Evolutionary conservation across 2,888 invertebrate genomes (phyloP).

Genomic region (Sminthurides aquaticus): DNA sequence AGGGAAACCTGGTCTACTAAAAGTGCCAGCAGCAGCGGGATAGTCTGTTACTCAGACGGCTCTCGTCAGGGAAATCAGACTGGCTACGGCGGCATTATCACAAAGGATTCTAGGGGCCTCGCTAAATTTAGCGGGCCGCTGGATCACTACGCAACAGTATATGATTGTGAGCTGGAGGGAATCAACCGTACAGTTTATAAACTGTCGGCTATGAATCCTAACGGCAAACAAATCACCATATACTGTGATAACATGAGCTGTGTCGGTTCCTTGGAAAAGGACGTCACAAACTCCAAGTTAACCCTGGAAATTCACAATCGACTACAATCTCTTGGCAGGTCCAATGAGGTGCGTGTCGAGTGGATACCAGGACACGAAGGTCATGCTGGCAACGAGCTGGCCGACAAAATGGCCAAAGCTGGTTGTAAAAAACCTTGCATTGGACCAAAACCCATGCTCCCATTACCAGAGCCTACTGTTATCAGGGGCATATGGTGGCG

Average conservation of each 20-base stretch:
- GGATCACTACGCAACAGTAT: not conserved
- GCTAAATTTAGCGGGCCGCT: not conserved
- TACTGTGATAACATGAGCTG: not conserved
- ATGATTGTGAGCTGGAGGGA: not conserved
- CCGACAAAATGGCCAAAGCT: constrained; percentile 2
- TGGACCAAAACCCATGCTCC: not conserved
- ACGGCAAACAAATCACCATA: not conserved
- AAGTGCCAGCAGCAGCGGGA: not conserved
- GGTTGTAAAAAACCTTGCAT: not conserved
- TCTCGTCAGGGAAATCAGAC: not conserved
- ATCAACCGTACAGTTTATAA: not conserved
- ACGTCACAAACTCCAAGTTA: not conserved
- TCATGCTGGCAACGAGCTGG: constrained; percentile 14
- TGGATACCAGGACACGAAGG: not conserved
- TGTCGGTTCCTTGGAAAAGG: not conserved
- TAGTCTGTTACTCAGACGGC: constrained; percentile 1
- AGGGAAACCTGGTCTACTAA: not conserved
- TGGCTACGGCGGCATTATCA: not conserved
- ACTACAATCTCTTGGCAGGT: not conserved
- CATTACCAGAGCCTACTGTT: not conserved
- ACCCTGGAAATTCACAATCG: not conserved
- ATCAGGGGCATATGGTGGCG: not conserved
- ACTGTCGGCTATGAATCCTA: not conserved
- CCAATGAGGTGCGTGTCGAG: not conserved
- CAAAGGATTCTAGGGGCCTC: not conserved